A percentile compares a stretch with the other conserved stretches of the same genome.
Conservation (phyloP, 2,888 invertebrate genomes). For the Phasia obesa region DNA sequence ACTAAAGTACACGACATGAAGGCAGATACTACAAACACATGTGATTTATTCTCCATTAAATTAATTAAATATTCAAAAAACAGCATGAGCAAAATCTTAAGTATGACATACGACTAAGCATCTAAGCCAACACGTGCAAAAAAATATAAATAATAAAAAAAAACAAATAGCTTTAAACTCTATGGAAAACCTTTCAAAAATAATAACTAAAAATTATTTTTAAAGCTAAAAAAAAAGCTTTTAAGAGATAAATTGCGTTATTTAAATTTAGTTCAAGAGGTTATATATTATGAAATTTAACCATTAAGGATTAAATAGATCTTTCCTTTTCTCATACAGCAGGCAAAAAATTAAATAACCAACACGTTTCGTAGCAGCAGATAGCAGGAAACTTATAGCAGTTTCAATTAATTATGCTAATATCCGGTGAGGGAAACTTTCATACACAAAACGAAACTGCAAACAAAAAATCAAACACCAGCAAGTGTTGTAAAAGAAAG, state of each 20-base stretch:
- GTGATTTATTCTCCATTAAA: conserved; percentile 33
- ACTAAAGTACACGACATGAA: too few species aligned
- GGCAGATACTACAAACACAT: too few species aligned
- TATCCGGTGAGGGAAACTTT: conserved; percentile 47
- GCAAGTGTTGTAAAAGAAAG: conserved; percentile 1
- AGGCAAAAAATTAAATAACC: neutral
- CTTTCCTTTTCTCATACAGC: too few species aligned
- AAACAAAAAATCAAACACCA: neutral
- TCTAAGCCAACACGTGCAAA: neutral
- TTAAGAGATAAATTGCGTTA: too few species aligned
- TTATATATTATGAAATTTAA: too few species aligned
- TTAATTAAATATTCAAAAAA: conserved; percentile 27
- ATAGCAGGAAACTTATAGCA: conserved; percentile 53
- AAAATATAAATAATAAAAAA: neutral
- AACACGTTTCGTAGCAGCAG: neutral
- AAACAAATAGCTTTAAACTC: too few species aligned
- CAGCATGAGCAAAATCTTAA: neutral
- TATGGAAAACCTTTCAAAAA: too few species aligned
- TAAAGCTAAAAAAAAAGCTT: too few species aligned
- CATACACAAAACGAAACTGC: conserved; percentile 16
- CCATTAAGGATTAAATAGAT: too few species aligned
- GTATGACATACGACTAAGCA: neutral
- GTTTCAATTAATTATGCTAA: conserved; percentile 70
- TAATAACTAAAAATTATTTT: too few species aligned
- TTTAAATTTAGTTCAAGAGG: too few species aligned